These are phyloP conservation scores for Lipotes vexillifer DNA, from an alignment of 2,113 vertebrate species.

Conservation along the genomic window DNA sequence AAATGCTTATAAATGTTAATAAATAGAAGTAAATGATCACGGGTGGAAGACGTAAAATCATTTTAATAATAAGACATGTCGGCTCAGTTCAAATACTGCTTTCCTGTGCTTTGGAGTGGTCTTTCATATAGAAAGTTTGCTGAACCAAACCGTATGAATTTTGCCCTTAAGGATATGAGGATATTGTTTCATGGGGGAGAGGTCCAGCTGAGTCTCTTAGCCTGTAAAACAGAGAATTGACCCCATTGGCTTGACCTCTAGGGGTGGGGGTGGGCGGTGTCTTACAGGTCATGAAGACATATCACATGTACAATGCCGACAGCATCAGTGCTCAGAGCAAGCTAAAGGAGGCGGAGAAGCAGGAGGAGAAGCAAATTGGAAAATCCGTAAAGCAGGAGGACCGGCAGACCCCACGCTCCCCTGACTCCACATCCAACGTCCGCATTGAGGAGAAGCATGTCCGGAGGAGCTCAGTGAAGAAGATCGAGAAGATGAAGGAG, in stretches of 20 bases:
- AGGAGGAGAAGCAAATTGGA: slow-evolving; percentile 98
- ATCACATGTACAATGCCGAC: slow-evolving; percentile 99
- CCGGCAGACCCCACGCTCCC: slow-evolving; percentile 93
- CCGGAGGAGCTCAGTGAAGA: slow-evolving; percentile 95
- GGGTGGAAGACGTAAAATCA: background rate
- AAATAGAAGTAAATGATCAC: background rate
- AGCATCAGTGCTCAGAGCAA: slow-evolving; percentile 98
- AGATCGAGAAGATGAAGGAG: slow-evolving; percentile 99
- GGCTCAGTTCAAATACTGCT: background rate
- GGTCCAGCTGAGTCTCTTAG: background rate
- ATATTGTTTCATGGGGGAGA: background rate
- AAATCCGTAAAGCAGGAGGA: slow-evolving; percentile 94
- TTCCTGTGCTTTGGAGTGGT: background rate
- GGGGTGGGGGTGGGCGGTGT: background rate
- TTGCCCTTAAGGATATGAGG: background rate
- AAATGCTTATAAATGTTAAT: background rate
- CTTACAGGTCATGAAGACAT: slow-evolving; percentile 97
- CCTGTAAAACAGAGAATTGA: background rate
- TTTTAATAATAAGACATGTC: background rate
- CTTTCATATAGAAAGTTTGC: background rate
- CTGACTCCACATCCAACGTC: slow-evolving; percentile 90
- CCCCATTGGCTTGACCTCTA: slow-evolving; percentile 40
- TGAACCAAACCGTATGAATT: background rate
- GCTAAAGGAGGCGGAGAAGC: slow-evolving; percentile 98
- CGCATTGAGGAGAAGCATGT: slow-evolving; percentile 94